Conservation (phyloP, 2,888 invertebrate species). For the Diaprepes abbreviatus region DNA sequence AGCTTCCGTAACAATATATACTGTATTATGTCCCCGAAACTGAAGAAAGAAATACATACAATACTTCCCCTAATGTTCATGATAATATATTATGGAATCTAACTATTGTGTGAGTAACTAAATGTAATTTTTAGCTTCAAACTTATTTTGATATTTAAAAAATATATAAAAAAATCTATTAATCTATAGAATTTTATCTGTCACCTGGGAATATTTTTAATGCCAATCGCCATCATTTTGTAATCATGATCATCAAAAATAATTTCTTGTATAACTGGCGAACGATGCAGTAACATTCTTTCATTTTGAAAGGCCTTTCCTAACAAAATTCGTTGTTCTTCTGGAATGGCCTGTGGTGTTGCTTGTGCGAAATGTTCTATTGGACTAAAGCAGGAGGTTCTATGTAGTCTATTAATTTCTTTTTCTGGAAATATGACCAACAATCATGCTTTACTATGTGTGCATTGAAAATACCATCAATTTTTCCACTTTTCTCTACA, state of each 20-base stretch:
- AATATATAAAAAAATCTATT: too few relatives aligned
- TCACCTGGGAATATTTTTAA: conserved; percentile 62
- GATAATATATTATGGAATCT: too few relatives aligned
- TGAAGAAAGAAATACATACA: too few relatives aligned
- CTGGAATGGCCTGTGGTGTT: conserved; percentile 64
- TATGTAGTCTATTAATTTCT: conserved; percentile 74
- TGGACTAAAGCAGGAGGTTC: conserved; percentile 74
- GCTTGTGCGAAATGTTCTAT: conserved; percentile 68
- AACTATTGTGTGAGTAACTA: too few relatives aligned
- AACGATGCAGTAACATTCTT: conserved; percentile 72
- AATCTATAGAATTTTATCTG: conserved; percentile 1
- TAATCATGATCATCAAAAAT: conserved; percentile 73
- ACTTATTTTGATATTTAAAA: too few relatives aligned
- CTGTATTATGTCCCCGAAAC: too few relatives aligned
- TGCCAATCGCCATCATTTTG: conserved; percentile 72
- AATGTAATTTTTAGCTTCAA: too few relatives aligned
- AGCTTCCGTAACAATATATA: too few relatives aligned
- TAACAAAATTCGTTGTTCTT: conserved; percentile 71
- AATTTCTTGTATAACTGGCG: conserved; percentile 74
- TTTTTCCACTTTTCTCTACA: too few relatives aligned
- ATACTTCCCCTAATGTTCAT: too few relatives aligned
- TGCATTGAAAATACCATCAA: too few relatives aligned
- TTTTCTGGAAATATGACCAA: conserved; percentile 70
- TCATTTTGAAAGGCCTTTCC: conserved; percentile 71
- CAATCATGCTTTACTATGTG: too few relatives aligned